Conservation (phyloP, 2,888 invertebrate genomes). For the Tenthredo livida region DNA sequence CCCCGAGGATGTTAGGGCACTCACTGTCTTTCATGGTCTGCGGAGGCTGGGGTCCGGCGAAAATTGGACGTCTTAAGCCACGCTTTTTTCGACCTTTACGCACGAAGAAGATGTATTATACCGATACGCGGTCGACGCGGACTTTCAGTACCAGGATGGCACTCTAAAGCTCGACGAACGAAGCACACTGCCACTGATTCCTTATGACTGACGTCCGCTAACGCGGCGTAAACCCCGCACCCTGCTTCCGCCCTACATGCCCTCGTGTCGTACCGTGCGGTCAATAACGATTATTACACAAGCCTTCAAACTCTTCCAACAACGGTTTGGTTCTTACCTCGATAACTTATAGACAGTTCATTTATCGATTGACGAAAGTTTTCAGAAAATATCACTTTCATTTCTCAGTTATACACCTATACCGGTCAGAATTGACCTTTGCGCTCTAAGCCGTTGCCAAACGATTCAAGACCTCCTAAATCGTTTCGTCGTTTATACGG, state of each 20-base stretch:
- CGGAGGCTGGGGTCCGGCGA: neutral
- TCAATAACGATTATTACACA: conserved; percentile 50
- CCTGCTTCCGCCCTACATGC: conserved; percentile 21
- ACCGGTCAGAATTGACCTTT: neutral
- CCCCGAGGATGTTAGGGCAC: neutral
- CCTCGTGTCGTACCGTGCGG: conserved; percentile 19
- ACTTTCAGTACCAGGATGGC: conserved; percentile 45
- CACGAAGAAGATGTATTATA: conserved; percentile 14
- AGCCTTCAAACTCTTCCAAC: conserved; percentile 31
- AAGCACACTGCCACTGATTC: conserved; percentile 65
- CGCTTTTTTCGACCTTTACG: neutral
- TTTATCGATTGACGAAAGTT: neutral
- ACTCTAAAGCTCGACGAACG: conserved; percentile 40
- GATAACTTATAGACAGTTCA: neutral
- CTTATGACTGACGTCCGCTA: conserved; percentile 73
- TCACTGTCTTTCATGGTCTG: conserved; percentile 47
- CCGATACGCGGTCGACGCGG: conserved; percentile 49
- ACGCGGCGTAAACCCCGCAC: conserved; percentile 59
- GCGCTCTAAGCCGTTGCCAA: neutral
- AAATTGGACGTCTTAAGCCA: neutral
- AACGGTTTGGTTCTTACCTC: neutral
- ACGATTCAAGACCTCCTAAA: neutral
- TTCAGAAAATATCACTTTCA: neutral
- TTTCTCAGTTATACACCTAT: neutral
- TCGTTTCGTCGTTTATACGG: neutral